Percentiles rank a stretch among this genome's conserved stretches.
Evolutionary conservation across 2,888 invertebrate species (phyloP).

Genomic region (Synergus japonicus): DNA sequence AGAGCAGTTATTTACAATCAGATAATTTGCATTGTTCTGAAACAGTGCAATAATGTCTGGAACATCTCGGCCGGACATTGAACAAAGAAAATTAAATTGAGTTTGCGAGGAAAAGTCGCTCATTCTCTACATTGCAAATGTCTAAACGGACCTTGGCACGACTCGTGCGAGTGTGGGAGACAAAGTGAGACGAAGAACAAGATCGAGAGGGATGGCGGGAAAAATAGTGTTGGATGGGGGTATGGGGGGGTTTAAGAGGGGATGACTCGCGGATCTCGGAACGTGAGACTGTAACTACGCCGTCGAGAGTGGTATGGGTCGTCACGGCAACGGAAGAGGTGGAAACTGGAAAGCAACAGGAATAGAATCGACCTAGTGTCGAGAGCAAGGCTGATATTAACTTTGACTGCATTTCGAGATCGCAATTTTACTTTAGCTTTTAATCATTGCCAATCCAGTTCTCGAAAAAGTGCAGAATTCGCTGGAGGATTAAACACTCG

Average conservation of each 20-base stretch:
- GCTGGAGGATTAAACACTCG: background rate
- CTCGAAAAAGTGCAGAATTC: background rate
- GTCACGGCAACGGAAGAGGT: conserved; percentile 41
- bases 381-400: conserved; percentile 41
- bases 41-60: background rate
- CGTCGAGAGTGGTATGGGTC: conserved; percentile 35
- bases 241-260: background rate
- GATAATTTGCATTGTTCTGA: no score
- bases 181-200: background rate
- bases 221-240: conserved; percentile 40
- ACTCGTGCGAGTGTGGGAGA: conserved; percentile 12
- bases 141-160: conserved; percentile 40
- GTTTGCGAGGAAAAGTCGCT: background rate
- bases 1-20: no score
- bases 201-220: conserved; percentile 39
- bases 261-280: conserved; percentile 29
- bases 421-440: conserved; percentile 14
- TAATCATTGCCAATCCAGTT: conserved; percentile 15
- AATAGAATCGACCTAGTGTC: conserved; percentile 42
- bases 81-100: conserved; percentile 17
- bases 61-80: background rate
- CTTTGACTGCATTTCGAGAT: conserved; percentile 36
- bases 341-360: conserved; percentile 41
- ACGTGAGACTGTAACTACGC: conserved; percentile 36
- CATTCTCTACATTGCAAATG: conserved; percentile 43